phyloP scores from a whole-genome alignment of 1,140 invertebrate species.

The Oreohelix idahoensis region DNA sequence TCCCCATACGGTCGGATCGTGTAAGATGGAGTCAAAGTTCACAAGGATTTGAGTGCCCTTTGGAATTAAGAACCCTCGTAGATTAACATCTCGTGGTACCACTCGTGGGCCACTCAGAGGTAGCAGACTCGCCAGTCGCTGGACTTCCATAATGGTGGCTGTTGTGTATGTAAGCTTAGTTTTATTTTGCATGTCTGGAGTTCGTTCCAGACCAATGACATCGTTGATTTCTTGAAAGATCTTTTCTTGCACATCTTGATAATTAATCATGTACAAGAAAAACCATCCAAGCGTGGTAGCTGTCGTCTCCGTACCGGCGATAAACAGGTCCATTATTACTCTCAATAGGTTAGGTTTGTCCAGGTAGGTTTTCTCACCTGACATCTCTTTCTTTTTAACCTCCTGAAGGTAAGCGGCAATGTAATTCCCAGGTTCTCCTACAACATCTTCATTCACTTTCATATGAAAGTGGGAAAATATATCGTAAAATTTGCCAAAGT shows the following conservation, averaged over 20 bases:
- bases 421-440: neutral
- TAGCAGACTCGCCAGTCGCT: neutral
- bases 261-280: constrained; percentile 82
- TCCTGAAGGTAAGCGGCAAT: neutral
- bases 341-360: neutral
- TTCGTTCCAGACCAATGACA: neutral
- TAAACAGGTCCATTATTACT: constrained; percentile 81
- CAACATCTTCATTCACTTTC: neutral
- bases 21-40: neutral
- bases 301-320: constrained; percentile 91
- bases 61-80: neutral
- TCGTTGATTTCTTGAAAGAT: constrained; percentile 82
- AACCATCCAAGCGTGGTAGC: constrained; percentile 89
- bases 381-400: neutral
- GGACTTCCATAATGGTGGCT: neutral
- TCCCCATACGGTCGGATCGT: neutral
- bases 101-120: neutral
- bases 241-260: neutral
- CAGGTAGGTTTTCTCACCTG: neutral
- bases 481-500: neutral
- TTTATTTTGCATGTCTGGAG: neutral
- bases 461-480: neutral
- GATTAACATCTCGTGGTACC: neutral
- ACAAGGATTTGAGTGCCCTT: neutral
- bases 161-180: neutral